Evolutionary conservation across 2,888 invertebrate species (phyloP).

Genomic region (Rotaria macrura): DNA sequence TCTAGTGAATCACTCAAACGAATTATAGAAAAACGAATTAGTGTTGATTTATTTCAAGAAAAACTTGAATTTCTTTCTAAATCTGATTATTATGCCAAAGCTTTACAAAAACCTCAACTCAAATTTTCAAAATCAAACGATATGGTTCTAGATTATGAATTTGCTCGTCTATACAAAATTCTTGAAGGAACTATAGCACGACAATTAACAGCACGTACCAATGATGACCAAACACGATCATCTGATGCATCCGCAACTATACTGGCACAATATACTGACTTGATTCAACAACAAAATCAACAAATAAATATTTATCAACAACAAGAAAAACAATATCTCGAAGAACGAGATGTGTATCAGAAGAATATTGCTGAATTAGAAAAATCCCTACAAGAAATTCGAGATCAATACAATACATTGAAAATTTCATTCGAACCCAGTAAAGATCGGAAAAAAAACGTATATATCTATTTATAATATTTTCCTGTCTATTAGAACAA

Average conservation of each 20-base stretch:
- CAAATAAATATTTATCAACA: conserved; percentile 38
- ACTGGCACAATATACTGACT: conserved; percentile 70
- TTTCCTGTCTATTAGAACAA: not conserved
- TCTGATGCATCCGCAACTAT: conserved; percentile 37
- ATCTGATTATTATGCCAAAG: conserved; percentile 78
- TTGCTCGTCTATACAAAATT: conserved; percentile 74
- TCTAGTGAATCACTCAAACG: conserved; percentile 63
- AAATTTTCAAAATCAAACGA: conserved; percentile 65
- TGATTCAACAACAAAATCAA: conserved; percentile 72
- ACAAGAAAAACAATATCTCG: conserved; percentile 38
- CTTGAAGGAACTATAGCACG: conserved; percentile 42
- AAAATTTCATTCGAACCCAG: not conserved
- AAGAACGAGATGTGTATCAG: conserved; percentile 41
- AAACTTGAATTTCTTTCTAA: conserved; percentile 73
- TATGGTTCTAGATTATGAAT: conserved; percentile 81
- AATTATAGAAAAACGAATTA: conserved; percentile 76
- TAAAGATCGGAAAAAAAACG: too few relatives aligned
- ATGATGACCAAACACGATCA: not conserved
- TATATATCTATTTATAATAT: too few relatives aligned
- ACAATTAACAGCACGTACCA: not conserved
- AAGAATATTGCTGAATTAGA: conserved; percentile 39
- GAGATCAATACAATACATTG: conserved; percentile 22
- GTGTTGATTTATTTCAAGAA: conserved; percentile 60
- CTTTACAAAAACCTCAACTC: conserved; percentile 83
- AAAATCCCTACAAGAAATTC: conserved; percentile 24